Evolutionary conservation across 1,140 invertebrate species (phyloP).

Genomic region (Hermetia illucens): DNA sequence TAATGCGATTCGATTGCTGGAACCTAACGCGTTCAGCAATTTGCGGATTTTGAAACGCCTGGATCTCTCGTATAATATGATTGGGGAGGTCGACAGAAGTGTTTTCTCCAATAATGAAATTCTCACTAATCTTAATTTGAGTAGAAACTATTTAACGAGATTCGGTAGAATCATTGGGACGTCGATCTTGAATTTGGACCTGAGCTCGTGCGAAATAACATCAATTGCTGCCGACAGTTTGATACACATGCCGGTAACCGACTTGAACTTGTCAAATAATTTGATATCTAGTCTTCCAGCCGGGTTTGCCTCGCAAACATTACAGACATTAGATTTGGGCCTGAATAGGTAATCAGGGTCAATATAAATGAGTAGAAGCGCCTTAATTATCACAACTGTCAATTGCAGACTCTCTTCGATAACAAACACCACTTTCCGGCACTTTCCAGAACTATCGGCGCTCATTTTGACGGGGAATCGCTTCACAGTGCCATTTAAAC

Average conservation of each 20-base stretch:
- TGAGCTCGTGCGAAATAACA: constrained; percentile 44
- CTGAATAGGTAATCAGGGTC: constrained; percentile 20
- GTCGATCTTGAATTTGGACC: constrained; percentile 37
- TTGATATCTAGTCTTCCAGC: constrained; percentile 39
- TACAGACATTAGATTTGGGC: constrained; percentile 42
- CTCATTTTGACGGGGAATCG: constrained; percentile 50
- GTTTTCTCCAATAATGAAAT: constrained; percentile 37
- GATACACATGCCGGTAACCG: constrained; percentile 34
- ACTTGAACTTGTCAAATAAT: constrained; percentile 42
- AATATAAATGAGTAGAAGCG: background rate
- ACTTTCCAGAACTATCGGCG: constrained; percentile 36
- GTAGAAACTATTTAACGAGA: constrained; percentile 46
- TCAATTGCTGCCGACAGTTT: constrained; percentile 36
- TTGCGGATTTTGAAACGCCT: constrained; percentile 38
- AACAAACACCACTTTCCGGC: constrained; percentile 36
- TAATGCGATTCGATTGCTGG: constrained; percentile 41
- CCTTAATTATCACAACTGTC: constrained; percentile 6
- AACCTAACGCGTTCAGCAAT: constrained; percentile 37
- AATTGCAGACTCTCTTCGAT: constrained; percentile 32
- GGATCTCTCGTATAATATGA: constrained; percentile 51
- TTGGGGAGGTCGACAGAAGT: constrained; percentile 37
- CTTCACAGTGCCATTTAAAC: constrained; percentile 41
- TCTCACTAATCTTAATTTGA: constrained; percentile 41
- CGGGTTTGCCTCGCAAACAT: constrained; percentile 35
- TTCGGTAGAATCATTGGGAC: constrained; percentile 38